These are phyloP conservation scores for Zaprionus bogoriensis DNA, from an alignment of 2,888 invertebrate genomes.

Conservation along the genomic window DNA sequence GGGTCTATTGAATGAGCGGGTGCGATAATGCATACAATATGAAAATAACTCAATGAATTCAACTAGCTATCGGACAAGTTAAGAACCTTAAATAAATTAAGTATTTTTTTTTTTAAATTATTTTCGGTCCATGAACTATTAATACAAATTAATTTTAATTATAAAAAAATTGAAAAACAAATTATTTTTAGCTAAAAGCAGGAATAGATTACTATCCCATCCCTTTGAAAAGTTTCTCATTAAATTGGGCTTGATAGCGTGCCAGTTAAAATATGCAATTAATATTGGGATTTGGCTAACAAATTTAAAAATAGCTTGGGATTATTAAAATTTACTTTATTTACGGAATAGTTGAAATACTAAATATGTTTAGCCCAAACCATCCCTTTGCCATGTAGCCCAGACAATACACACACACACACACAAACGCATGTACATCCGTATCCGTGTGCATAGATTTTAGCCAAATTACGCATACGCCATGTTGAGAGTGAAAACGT, in stretches of 20 bases:
- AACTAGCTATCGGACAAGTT: too few species aligned
- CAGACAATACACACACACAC: background rate
- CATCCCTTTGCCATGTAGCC: background rate
- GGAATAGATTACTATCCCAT: too few species aligned
- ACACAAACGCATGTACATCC: background rate
- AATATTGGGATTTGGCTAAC: too few species aligned
- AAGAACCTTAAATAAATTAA: background rate
- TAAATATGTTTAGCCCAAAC: background rate
- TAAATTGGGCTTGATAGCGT: too few species aligned
- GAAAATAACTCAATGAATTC: too few species aligned
- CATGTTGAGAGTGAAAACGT: conserved; percentile 22
- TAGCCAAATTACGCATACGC: conserved; percentile 48
- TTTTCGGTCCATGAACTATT: background rate
- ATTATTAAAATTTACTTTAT: background rate
- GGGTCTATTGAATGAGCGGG: too few species aligned
- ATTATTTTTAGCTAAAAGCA: background rate
- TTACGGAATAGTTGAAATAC: background rate
- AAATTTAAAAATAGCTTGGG: too few species aligned
- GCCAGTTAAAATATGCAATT: too few species aligned
- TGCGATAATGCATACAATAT: too few species aligned
- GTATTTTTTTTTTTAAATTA: background rate
- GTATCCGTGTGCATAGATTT: background rate
- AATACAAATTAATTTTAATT: background rate
- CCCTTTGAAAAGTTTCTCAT: too few species aligned
- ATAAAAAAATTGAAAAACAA: background rate